Conservation (phyloP, 2,113 vertebrate species). For the Apodemus sylvaticus region DNA sequence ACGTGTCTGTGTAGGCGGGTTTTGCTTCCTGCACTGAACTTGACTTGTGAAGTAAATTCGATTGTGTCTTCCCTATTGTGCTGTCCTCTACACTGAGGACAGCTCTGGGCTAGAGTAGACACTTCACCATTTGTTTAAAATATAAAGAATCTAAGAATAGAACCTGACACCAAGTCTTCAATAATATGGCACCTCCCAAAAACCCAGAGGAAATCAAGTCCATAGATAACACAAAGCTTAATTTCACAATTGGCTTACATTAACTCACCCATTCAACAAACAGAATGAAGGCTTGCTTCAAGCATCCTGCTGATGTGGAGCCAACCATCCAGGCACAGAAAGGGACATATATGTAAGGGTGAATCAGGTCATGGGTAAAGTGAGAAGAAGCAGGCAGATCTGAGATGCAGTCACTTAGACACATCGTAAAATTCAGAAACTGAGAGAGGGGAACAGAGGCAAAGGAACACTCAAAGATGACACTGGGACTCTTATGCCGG, state of each 20-base stretch:
- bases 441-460: neutral
- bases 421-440: neutral
- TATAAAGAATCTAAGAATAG: conserved; percentile 42
- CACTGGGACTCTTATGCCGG: neutral
- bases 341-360: neutral
- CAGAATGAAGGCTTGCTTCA: neutral
- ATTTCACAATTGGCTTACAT: conserved; percentile 58
- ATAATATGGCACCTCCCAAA: neutral
- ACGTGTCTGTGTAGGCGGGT: neutral
- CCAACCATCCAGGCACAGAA: neutral
- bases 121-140: neutral
- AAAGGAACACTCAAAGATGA: neutral
- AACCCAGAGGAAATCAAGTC: conserved; percentile 41
- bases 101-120: neutral
- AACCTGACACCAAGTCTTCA: conserved; percentile 51
- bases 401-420: neutral
- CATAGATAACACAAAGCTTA: conserved; percentile 12
- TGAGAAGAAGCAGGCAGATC: neutral
- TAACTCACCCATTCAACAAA: conserved; percentile 39
- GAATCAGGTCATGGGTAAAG: neutral
- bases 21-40: conserved; percentile 37
- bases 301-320: neutral
- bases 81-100: neutral
- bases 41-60: neutral
- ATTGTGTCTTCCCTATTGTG: neutral